A percentile compares a stretch with the other conserved stretches of the same genome.
phyloP scores from a whole-genome alignment of 2,113 vertebrate species.

The Hiodon tergisus region DNA sequence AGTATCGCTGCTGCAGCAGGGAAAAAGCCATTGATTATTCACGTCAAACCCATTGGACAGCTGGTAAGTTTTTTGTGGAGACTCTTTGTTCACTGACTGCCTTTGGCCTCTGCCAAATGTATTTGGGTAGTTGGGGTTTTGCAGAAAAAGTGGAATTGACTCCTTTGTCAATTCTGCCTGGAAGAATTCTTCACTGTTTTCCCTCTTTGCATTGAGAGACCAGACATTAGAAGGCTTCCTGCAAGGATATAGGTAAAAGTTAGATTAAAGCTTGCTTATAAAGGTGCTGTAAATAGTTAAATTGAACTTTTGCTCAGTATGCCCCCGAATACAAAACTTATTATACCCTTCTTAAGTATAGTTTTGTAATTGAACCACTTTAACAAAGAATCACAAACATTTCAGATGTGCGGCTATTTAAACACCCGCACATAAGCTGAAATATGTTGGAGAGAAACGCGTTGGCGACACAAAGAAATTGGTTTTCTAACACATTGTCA shows the following conservation, averaged over 20 bases:
- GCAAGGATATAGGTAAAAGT: slow-evolving; percentile 40
- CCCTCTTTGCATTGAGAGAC: slow-evolving; percentile 62
- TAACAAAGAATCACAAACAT: too few relatives aligned
- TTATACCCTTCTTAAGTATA: too few relatives aligned
- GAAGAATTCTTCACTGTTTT: slow-evolving; percentile 64
- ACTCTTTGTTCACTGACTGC: slow-evolving; percentile 49
- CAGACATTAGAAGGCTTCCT: slow-evolving; percentile 69
- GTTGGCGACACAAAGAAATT: too few relatives aligned
- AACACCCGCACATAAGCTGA: too few relatives aligned
- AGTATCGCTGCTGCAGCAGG: slow-evolving; percentile 38
- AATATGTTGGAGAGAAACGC: too few relatives aligned
- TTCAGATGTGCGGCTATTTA: too few relatives aligned
- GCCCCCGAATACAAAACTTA: too few relatives aligned
- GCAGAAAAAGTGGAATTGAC: slow-evolving; percentile 49
- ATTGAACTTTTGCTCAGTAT: background rate
- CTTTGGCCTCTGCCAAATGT: slow-evolving; percentile 55
- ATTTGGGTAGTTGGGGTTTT: slow-evolving; percentile 60
- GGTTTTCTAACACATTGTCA: too few relatives aligned
- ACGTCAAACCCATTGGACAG: slow-evolving; percentile 34
- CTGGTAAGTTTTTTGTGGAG: slow-evolving; percentile 33
- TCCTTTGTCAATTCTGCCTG: slow-evolving; percentile 65
- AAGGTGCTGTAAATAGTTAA: background rate
- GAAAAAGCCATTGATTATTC: slow-evolving; percentile 42
- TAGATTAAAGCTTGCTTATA: slow-evolving; percentile 17
- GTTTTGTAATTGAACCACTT: too few relatives aligned